These are phyloP conservation scores for Druceiella hillmani DNA, from an alignment of 2,888 invertebrate species.

Conservation along the genomic window DNA sequence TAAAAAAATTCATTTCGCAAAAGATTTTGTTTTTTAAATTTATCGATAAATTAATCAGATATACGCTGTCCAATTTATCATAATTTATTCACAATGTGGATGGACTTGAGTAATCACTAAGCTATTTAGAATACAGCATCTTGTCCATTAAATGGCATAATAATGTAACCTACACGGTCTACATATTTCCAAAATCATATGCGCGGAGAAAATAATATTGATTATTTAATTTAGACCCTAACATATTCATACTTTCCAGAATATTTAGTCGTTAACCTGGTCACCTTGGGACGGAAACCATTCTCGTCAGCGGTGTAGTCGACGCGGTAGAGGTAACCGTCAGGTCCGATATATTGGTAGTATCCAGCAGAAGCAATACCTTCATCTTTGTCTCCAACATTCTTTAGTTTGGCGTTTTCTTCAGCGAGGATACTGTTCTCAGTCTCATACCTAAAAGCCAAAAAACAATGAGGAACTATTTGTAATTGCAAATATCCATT, in stretches of 20 bases:
- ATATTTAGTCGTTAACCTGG: conserved; percentile 44
- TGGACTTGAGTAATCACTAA: too few relatives aligned
- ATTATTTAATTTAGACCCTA: conserved; percentile 30
- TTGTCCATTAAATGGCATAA: too few relatives aligned
- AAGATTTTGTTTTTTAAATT: too few relatives aligned
- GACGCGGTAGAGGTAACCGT: conserved; percentile 48
- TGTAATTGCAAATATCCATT: background rate
- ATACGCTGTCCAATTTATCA: too few relatives aligned
- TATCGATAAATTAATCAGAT: too few relatives aligned
- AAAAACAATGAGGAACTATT: conserved; percentile 7
- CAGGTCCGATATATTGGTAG: conserved; percentile 51
- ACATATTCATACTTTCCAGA: conserved; percentile 48
- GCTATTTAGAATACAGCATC: too few relatives aligned
- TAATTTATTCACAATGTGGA: too few relatives aligned
- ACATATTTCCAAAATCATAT: too few relatives aligned
- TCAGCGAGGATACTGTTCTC: conserved; percentile 51
- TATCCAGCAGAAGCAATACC: conserved; percentile 48
- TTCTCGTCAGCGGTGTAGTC: conserved; percentile 51
- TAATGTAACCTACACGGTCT: too few relatives aligned
- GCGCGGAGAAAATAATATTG: too few relatives aligned
- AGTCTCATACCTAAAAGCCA: conserved; percentile 43
- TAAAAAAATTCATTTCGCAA: too few relatives aligned
- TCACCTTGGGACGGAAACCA: conserved; percentile 45
- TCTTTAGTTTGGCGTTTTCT: conserved; percentile 47
- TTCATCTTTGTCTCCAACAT: conserved; percentile 45